Percentiles rank a stretch among this genome's conserved stretches.
phyloP scores from a whole-genome alignment of 2,888 invertebrate genomes.

The Eupithecia subfuscata region DNA sequence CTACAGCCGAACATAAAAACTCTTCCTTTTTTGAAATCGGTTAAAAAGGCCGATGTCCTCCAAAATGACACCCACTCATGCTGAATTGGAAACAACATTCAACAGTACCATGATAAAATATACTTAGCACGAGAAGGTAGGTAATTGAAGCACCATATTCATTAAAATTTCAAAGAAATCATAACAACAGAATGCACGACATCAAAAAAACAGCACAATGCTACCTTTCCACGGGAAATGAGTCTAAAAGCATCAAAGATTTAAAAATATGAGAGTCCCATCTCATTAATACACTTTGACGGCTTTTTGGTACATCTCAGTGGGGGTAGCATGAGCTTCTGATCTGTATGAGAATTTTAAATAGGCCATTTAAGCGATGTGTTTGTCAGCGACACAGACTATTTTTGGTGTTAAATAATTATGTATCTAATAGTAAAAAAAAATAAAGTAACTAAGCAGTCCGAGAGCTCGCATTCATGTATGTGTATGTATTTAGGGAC shows the following conservation, averaged over 20 bases:
- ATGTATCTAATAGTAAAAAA: not conserved
- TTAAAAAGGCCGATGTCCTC: too few relatives aligned
- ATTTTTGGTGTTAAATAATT: not conserved
- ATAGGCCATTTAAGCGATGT: not conserved
- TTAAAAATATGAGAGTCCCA: constrained; percentile 63
- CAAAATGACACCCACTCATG: too few relatives aligned
- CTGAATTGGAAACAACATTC: not conserved
- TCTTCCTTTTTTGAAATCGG: too few relatives aligned
- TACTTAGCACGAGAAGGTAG: not conserved
- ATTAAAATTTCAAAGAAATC: constrained; percentile 31
- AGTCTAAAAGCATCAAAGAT: constrained; percentile 50
- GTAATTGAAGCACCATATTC: constrained; percentile 14
- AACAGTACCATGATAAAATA: not conserved
- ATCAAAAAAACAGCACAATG: constrained; percentile 30
- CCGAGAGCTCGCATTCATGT: not conserved
- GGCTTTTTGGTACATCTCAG: constrained; percentile 36
- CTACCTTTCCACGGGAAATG: constrained; percentile 36
- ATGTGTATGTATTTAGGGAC: too few relatives aligned
- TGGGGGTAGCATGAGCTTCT: not conserved
- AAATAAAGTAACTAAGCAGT: not conserved
- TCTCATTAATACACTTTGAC: constrained; percentile 72
- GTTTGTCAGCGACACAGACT: not conserved
- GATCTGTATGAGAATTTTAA: not conserved
- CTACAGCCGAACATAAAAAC: too few relatives aligned
- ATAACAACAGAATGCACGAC: constrained; percentile 14